These are phyloP conservation scores for Psittacus erithacus DNA, from an alignment of 2,113 vertebrate genomes.

Conservation along the genomic window DNA sequence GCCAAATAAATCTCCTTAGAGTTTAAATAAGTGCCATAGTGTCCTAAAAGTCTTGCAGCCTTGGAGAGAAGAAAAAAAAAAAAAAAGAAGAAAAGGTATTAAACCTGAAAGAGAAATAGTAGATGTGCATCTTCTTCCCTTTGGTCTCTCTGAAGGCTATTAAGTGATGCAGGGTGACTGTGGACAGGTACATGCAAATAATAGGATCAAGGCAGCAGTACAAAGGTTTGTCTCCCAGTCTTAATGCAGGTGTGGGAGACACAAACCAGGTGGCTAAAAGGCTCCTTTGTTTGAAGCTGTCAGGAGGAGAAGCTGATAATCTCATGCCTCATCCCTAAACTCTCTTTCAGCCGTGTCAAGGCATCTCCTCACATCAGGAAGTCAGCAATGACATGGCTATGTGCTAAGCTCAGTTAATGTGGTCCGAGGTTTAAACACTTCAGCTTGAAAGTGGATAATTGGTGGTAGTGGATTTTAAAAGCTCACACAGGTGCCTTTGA, in stretches of 20 bases:
- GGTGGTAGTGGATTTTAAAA: constrained; percentile 88
- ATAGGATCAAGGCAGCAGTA: constrained; percentile 75
- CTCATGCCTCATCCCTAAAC: constrained; percentile 82
- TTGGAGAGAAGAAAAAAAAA: not conserved
- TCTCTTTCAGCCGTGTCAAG: constrained; percentile 84
- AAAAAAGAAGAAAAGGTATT: not conserved
- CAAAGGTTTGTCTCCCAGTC: constrained; percentile 73
- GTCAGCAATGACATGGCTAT: constrained; percentile 83
- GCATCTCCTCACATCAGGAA: constrained; percentile 85
- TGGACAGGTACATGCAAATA: constrained; percentile 80
- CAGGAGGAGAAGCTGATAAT: constrained; percentile 88
- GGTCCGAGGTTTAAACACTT: constrained; percentile 84
- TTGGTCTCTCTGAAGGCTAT: constrained; percentile 73
- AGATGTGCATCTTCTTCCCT: constrained; percentile 66
- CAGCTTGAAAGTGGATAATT: constrained; percentile 94
- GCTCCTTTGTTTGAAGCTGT: constrained; percentile 93
- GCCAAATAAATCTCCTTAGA: constrained; percentile 47
- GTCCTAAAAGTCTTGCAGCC: constrained; percentile 16
- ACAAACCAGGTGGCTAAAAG: constrained; percentile 89
- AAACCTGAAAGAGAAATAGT: constrained; percentile 67
- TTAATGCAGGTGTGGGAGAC: constrained; percentile 94
- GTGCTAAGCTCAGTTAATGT: constrained; percentile 84
- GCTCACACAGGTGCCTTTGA: constrained; percentile 90
- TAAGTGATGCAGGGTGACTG: constrained; percentile 68
- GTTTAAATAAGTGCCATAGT: constrained; percentile 14